Evolutionary conservation across 1,140 invertebrate species (phyloP).

Genomic region (Stegodyphus dumicola): DNA sequence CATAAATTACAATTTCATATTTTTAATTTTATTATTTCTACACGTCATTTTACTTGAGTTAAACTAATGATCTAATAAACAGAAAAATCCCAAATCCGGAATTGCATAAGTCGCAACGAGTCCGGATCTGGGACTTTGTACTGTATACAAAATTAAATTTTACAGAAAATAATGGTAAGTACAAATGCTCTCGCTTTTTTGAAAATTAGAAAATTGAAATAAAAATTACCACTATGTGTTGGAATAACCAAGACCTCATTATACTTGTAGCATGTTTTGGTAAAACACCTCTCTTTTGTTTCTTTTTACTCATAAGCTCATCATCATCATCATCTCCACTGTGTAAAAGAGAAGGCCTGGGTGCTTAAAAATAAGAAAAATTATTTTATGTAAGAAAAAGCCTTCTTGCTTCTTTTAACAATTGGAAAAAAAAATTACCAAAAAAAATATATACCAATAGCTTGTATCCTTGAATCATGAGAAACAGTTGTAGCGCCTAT

Average conservation of each 20-base stretch:
- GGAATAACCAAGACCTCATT: constrained; percentile 99
- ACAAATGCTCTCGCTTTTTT: not conserved
- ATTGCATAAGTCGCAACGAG: too few relatives aligned
- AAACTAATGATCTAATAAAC: too few relatives aligned
- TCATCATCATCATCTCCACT: constrained; percentile 76
- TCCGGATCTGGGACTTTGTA: too few relatives aligned
- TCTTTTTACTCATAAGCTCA: constrained; percentile 71
- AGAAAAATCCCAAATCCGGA: too few relatives aligned
- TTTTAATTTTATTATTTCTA: too few relatives aligned
- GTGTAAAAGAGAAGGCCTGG: constrained; percentile 71
- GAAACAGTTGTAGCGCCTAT: constrained; percentile 77
- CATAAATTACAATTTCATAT: too few relatives aligned
- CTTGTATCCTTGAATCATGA: constrained; percentile 69
- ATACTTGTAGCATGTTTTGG: constrained; percentile 99
- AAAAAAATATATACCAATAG: constrained; percentile 69
- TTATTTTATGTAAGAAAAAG: too few relatives aligned
- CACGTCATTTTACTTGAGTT: too few relatives aligned
- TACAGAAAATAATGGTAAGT: not conserved
- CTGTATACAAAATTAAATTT: not conserved
- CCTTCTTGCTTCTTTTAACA: too few relatives aligned
- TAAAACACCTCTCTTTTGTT: constrained; percentile 95
- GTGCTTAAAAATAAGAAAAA: constrained; percentile 15
- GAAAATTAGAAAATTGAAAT: not conserved
- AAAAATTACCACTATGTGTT: constrained; percentile 92
- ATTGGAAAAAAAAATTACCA: too few relatives aligned